Evolutionary conservation across 2,113 vertebrate species (phyloP).

Genomic region (Struthidea cinerea): DNA sequence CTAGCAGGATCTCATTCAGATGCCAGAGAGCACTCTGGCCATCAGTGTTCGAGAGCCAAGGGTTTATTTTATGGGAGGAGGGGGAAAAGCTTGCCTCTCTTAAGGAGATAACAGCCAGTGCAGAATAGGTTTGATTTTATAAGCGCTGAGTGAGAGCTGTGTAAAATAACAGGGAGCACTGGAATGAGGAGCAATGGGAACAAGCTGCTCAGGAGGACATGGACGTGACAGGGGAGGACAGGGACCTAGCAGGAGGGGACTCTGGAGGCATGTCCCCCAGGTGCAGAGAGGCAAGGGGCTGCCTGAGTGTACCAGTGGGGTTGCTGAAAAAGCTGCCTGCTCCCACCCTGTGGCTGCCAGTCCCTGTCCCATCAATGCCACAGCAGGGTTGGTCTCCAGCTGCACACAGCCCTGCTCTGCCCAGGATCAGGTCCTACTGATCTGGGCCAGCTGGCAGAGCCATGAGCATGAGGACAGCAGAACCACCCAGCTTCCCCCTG

Average conservation of each 20-base stretch:
- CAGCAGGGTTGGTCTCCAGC: background rate
- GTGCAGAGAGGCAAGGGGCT: background rate
- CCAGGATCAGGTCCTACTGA: too few species aligned
- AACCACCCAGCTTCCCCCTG: background rate
- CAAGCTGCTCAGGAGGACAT: background rate
- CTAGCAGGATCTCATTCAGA: background rate
- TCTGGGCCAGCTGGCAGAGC: background rate
- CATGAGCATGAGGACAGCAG: background rate
- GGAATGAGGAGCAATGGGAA: background rate
- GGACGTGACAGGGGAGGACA: background rate
- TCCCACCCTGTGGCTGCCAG: background rate
- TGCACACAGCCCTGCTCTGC: background rate
- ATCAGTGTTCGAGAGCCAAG: background rate
- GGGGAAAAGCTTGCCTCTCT: background rate
- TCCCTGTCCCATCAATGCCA: background rate
- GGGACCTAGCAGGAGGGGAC: background rate
- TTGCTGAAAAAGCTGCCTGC: background rate
- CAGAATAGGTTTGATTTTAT: background rate
- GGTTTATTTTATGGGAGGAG: background rate
- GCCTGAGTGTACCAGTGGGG: background rate
- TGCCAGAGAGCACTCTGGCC: background rate
- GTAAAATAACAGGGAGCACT: background rate
- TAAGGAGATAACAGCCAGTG: background rate
- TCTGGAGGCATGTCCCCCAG: background rate
- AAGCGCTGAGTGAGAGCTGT: fast-evolving